phyloP scores from a whole-genome alignment of 1,140 invertebrate species.

The Aphis craccivora region DNA sequence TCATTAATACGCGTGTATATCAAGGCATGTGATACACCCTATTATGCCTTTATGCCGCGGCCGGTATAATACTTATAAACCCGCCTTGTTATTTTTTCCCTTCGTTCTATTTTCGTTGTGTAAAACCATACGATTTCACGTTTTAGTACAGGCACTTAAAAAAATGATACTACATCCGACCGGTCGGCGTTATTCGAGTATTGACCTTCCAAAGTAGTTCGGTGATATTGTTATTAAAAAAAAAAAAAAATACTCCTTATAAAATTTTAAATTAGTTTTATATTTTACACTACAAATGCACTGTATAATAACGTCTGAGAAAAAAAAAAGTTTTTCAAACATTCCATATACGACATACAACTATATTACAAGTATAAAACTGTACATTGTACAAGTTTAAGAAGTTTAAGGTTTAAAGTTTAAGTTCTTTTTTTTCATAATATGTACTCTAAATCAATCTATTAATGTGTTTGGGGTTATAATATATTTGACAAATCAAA shows the following conservation, averaged over 20 bases:
- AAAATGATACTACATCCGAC: constrained; percentile 31
- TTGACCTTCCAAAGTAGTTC: constrained; percentile 14
- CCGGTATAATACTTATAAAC: background rate
- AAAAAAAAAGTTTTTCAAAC: background rate
- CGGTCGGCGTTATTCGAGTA: constrained; percentile 42
- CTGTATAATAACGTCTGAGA: background rate
- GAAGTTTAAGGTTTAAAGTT: background rate
- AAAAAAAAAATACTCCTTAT: background rate
- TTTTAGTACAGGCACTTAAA: constrained; percentile 48
- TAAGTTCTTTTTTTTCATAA: background rate
- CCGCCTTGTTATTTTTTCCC: constrained; percentile 48
- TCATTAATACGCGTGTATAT: constrained; percentile 41
- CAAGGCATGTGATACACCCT: constrained; percentile 50
- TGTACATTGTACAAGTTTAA: background rate
- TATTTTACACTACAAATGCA: background rate
- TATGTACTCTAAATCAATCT: background rate
- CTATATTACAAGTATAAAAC: too few species aligned
- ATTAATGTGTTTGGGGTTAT: background rate
- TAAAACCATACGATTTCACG: constrained; percentile 34
- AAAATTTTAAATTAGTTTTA: constrained; percentile 29
- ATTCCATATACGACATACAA: background rate
- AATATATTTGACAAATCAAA: background rate
- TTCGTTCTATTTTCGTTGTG: constrained; percentile 41
- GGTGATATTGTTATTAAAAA: constrained; percentile 5
- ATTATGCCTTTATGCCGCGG: background rate